phyloP scores from a whole-genome alignment of 2,888 invertebrate genomes.

The Morpho helenor region DNA sequence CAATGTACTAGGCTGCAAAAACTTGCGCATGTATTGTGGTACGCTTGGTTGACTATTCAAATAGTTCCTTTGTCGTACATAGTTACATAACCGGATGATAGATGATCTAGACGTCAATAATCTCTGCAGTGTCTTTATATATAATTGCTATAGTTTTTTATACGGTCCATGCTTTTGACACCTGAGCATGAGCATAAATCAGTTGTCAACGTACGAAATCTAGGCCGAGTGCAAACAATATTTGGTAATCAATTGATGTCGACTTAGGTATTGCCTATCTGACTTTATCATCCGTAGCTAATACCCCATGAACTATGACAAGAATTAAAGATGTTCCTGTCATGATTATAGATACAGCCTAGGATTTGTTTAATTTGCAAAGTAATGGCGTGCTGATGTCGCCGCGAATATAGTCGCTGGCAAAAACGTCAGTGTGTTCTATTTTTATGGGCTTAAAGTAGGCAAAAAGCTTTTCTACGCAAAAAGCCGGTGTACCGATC shows the following conservation, averaged over 20 bases:
- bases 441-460: constrained; percentile 46
- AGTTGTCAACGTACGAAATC: constrained; percentile 66
- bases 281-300: constrained; percentile 54
- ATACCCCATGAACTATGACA: constrained; percentile 49
- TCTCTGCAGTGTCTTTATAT: constrained; percentile 54
- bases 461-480: constrained; percentile 49
- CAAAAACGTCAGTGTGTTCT: constrained; percentile 56
- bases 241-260: constrained; percentile 58
- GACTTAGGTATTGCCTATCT: constrained; percentile 42
- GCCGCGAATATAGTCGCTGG: constrained; percentile 20
- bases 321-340: constrained; percentile 41
- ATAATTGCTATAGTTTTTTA: constrained; percentile 60
- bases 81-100: constrained; percentile 55
- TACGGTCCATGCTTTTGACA: constrained; percentile 57
- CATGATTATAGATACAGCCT: constrained; percentile 31
- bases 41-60: constrained; percentile 40
- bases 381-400: constrained; percentile 11
- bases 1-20: constrained; percentile 14
- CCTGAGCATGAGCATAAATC: constrained; percentile 68
- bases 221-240: constrained; percentile 55
- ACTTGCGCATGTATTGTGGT: constrained; percentile 13
- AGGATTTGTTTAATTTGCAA: constrained; percentile 7
- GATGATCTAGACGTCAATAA: constrained; percentile 53
- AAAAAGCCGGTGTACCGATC: constrained; percentile 42
- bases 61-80: constrained; percentile 49